phyloP scores from a whole-genome alignment of 2,888 invertebrate species.

The Chrysolina americana region DNA sequence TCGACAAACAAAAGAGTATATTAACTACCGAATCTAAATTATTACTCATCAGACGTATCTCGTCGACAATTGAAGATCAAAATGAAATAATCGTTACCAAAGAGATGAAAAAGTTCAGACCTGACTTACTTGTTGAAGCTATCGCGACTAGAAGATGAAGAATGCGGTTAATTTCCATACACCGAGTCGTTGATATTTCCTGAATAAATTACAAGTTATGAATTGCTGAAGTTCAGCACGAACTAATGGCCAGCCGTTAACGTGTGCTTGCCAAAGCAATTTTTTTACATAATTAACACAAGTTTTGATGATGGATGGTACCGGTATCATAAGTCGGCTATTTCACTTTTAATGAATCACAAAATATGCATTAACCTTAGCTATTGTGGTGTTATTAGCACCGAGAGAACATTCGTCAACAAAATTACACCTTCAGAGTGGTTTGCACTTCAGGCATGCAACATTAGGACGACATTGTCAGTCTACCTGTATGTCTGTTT shows the following conservation, averaged over 20 bases:
- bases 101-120: not conserved
- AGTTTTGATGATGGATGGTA: not conserved
- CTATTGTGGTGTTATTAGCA: too few species aligned
- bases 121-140: not conserved
- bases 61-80: not conserved
- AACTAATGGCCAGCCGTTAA: not conserved
- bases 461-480: too few species aligned
- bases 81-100: not conserved
- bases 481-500: too few species aligned
- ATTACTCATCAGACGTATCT: too few species aligned
- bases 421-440: too few species aligned
- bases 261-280: not conserved
- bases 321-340: not conserved
- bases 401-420: too few species aligned
- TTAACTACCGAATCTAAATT: too few species aligned
- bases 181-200: not conserved
- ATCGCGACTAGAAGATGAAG: not conserved
- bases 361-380: too few species aligned
- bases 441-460: too few species aligned
- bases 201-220: not conserved
- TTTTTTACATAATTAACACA: not conserved
- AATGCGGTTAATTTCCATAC: not conserved
- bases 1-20: too few species aligned
- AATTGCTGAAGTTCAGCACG: slow-evolving; percentile 1
- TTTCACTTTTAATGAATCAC: too few species aligned